Conservation (phyloP, 2,888 invertebrate genomes). For the Graphium colonna region DNA sequence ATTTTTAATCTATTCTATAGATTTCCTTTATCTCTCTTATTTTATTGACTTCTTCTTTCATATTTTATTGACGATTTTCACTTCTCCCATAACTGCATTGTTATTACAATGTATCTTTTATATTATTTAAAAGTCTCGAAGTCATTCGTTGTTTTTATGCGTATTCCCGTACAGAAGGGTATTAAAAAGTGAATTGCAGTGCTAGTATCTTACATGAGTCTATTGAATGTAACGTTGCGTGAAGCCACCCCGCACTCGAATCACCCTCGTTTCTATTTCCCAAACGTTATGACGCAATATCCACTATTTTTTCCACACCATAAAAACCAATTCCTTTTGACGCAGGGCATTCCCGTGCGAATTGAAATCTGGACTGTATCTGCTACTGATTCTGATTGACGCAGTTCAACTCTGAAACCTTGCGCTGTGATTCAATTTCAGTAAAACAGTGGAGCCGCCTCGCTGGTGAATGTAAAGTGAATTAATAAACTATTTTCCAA, state of each 20-base stretch:
- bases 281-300: slow-evolving; percentile 24
- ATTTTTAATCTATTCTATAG: too few species aligned
- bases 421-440: background rate
- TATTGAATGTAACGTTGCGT: slow-evolving; percentile 15
- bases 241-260: slow-evolving; percentile 3
- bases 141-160: too few species aligned
- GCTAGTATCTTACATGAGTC: slow-evolving; percentile 7
- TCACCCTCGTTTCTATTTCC: slow-evolving; percentile 18
- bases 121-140: too few species aligned
- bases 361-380: slow-evolving; percentile 22
- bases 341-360: slow-evolving; percentile 20
- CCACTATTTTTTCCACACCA: slow-evolving; percentile 24
- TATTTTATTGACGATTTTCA: too few species aligned
- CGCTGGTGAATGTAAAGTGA: too few species aligned
- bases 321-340: slow-evolving; percentile 25
- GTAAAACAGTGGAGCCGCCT: too few species aligned
- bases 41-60: too few species aligned
- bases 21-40: too few species aligned
- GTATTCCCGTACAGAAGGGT: background rate
- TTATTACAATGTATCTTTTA: too few species aligned
- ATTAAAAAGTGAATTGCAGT: background rate
- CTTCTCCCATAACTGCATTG: too few species aligned
- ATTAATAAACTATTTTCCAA: too few species aligned
- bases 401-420: slow-evolving; percentile 4
- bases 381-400: slow-evolving; percentile 19